These are phyloP conservation scores for Caerostris extrusa DNA, from an alignment of 1,140 invertebrate species.

Conservation along the genomic window DNA sequence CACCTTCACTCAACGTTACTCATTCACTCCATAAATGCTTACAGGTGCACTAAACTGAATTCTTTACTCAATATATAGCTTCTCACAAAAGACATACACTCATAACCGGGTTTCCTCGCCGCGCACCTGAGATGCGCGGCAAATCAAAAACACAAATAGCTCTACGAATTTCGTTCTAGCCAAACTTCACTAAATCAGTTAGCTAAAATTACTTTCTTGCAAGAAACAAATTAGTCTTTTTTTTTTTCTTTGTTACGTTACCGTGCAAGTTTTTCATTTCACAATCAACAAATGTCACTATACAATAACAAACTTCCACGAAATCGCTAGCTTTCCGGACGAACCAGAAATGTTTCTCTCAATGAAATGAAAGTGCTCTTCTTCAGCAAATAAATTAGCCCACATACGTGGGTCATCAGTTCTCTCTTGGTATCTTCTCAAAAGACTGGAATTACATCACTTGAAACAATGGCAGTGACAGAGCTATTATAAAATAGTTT, in stretches of 20 bases:
- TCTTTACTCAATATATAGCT: not conserved
- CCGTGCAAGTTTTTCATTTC: not conserved
- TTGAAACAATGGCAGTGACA: slow-evolving; percentile 71
- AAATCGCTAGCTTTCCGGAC: not conserved
- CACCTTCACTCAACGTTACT: slow-evolving; percentile 30
- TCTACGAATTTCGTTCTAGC: slow-evolving; percentile 31
- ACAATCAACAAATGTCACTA: slow-evolving; percentile 46
- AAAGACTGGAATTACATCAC: slow-evolving; percentile 52
- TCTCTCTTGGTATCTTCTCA: not conserved
- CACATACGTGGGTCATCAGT: not conserved
- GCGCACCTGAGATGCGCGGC: not conserved
- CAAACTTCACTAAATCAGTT: slow-evolving; percentile 17
- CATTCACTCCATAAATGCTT: slow-evolving; percentile 58
- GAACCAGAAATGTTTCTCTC: not conserved
- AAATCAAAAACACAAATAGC: slow-evolving; percentile 61
- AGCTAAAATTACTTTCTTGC: not conserved
- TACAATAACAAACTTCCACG: slow-evolving; percentile 54
- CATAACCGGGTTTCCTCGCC: slow-evolving; percentile 64
- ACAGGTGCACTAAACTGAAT: slow-evolving; percentile 34
- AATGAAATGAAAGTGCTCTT: not conserved
- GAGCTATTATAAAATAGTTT: slow-evolving; percentile 72
- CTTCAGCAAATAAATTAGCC: slow-evolving; percentile 46
- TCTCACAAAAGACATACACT: slow-evolving; percentile 55
- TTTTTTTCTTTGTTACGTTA: not conserved
- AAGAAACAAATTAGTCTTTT: not conserved